These are phyloP conservation scores for Butorides virescens DNA, from an alignment of 2,113 vertebrate genomes.

Conservation along the genomic window DNA sequence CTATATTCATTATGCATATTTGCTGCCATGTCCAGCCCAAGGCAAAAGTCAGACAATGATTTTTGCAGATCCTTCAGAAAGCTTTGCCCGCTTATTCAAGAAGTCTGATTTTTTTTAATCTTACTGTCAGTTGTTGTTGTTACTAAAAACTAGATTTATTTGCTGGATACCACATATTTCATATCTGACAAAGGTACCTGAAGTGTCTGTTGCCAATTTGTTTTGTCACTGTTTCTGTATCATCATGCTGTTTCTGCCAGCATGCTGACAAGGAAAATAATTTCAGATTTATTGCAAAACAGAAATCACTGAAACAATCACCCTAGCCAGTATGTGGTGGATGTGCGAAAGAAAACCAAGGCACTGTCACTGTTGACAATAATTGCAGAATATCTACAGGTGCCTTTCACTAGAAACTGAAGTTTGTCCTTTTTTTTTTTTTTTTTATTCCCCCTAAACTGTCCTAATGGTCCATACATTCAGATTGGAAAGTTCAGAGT, in stretches of 20 bases:
- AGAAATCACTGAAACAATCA: conserved; percentile 44
- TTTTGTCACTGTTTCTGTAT: conserved; percentile 27
- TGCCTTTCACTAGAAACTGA: neutral
- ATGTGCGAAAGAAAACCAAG: neutral
- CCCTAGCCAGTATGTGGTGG: neutral
- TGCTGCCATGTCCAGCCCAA: neutral
- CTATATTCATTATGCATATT: neutral
- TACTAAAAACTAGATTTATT: conserved; percentile 34
- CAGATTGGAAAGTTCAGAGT: neutral
- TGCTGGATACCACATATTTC: neutral
- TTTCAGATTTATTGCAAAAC: conserved; percentile 33
- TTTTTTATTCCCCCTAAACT: neutral
- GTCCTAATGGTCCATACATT: neutral
- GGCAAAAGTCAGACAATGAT: neutral
- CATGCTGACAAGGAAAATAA: conserved; percentile 58
- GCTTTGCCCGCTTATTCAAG: neutral
- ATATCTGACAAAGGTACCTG: conserved; percentile 15
- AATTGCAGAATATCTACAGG: neutral
- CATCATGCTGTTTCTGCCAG: conserved; percentile 21
- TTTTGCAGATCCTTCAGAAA: neutral
- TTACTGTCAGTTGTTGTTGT: neutral
- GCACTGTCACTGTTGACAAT: neutral
- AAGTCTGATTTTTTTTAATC: neutral
- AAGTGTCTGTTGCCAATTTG: conserved; percentile 31
- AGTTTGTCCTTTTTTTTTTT: neutral